Base-by-base conservation (phyloP, 2,888 invertebrate species). In the Desoria tigrina region DNA sequence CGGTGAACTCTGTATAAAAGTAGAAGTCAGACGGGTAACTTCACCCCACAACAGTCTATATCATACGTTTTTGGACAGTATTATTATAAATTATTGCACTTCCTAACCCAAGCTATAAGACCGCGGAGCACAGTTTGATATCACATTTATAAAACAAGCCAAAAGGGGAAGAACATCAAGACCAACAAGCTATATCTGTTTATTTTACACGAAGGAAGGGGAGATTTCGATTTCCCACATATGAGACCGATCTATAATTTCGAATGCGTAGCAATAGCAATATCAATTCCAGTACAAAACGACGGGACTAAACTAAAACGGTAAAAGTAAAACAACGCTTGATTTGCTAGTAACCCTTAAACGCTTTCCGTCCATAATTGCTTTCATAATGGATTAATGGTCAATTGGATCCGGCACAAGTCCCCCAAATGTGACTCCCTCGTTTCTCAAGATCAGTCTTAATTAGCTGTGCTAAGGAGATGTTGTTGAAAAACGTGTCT, bases 311-410 rank as follows among this genome's bases (percentile, higher is more conserved):
- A 11, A 11, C 24, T 23, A 51, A 51, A 51, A 51, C 51, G 51
- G 42, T 42, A 42, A 28, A 57, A 57, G 28, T 32, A 55, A 55
- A 26, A 32, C n/a, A 28, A 54, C 23, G 51, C 2, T 23, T 26
- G 51, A 32, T 32, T 32, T 55, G 39, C 53, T 54, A 50, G 56
- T 55, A 65, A 65, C 55, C 65, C 65, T 58, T 58, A 58, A 58
- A 42, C 42, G 62, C 24, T 42, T 53, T 60, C 63, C 51, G 64
- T 69, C 61, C 63, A 66, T 67, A 69, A 72, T 69, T 70, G 68
- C 28, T 66, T 66, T 68, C 63, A 66, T 71, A 73, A 73, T 73
- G 73, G 73, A 73, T 73, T 73, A 73, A 73, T 68, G 65, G 63
- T 65, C 68, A 57, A 73, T 73, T 71, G 63, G 73, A 66, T 65